These are phyloP conservation scores for Drosophila prosaltans DNA, from an alignment of 1,140 invertebrate genomes.

Conservation along the genomic window DNA sequence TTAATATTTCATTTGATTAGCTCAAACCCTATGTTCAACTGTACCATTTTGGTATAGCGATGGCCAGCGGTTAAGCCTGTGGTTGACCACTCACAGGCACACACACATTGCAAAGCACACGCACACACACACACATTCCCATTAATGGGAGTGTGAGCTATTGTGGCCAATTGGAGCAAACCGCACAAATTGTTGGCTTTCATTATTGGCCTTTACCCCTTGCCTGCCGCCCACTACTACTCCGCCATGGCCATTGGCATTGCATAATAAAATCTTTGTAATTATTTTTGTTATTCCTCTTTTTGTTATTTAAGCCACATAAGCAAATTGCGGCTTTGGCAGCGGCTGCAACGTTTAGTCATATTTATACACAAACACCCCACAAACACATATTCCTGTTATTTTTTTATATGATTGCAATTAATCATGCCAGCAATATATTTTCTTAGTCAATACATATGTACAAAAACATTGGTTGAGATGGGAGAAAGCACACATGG, in stretches of 20 bases:
- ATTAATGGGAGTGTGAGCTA: background rate
- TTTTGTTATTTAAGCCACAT: slow-evolving; percentile 9
- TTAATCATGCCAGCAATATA: slow-evolving; percentile 6
- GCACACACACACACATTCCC: background rate
- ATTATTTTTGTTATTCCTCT: slow-evolving; percentile 7
- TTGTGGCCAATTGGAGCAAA: slow-evolving; percentile 4
- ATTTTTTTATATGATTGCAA: background rate
- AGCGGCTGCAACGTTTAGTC: slow-evolving; percentile 8
- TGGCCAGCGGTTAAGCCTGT: slow-evolving; percentile 1
- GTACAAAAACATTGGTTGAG: background rate
- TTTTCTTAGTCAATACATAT: slow-evolving; percentile 1
- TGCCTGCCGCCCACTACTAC: background rate
- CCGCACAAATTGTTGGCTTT: slow-evolving; percentile 10
- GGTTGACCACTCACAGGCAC: slow-evolving; percentile 1
- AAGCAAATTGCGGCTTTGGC: slow-evolving; percentile 6
- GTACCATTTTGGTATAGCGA: background rate
- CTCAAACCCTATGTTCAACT: background rate
- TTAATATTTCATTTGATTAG: slow-evolving; percentile 8
- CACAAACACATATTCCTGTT: background rate
- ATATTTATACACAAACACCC: background rate
- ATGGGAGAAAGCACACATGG: background rate
- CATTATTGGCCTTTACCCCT: slow-evolving; percentile 1
- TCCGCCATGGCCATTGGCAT: background rate
- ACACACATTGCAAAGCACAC: background rate
- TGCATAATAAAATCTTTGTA: slow-evolving; percentile 13